These are phyloP conservation scores for Periphyllus acericola DNA, from an alignment of 2,888 invertebrate genomes.

Conservation along the genomic window DNA sequence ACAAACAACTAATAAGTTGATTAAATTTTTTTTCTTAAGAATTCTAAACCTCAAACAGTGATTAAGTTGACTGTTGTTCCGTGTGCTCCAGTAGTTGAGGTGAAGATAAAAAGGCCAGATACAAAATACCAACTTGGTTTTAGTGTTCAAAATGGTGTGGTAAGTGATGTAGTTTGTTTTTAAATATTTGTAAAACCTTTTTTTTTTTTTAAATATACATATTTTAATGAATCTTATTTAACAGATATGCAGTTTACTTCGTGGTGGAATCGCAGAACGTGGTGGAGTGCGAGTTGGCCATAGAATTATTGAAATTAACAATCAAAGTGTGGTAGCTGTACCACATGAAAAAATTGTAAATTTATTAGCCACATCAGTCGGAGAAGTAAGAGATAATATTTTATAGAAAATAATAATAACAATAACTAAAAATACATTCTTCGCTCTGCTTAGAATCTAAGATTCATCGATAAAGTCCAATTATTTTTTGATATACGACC, in stretches of 20 bases:
- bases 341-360: constrained; percentile 99
- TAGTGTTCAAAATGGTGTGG: constrained; percentile 99
- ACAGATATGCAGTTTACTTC: constrained; percentile 95
- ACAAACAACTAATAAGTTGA: background rate
- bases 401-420: background rate
- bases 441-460: background rate
- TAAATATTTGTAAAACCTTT: background rate
- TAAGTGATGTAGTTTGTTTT: constrained; percentile 69
- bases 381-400: constrained; percentile 79
- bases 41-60: constrained; percentile 95
- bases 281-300: constrained; percentile 99
- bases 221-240: constrained; percentile 63
- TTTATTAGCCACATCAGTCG: constrained; percentile 97
- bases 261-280: constrained; percentile 98
- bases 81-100: constrained; percentile 99
- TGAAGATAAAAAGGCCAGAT: constrained; percentile 98
- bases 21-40: constrained; percentile 68
- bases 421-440: background rate
- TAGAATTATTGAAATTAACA: constrained; percentile 99
- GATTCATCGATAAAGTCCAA: background rate
- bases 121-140: constrained; percentile 99
- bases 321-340: constrained; percentile 99
- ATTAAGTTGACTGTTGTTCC: constrained; percentile 99
- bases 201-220: background rate
- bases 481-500: background rate